phyloP scores from a whole-genome alignment of 2,888 invertebrate species.

The Cheilosia scutellata region DNA sequence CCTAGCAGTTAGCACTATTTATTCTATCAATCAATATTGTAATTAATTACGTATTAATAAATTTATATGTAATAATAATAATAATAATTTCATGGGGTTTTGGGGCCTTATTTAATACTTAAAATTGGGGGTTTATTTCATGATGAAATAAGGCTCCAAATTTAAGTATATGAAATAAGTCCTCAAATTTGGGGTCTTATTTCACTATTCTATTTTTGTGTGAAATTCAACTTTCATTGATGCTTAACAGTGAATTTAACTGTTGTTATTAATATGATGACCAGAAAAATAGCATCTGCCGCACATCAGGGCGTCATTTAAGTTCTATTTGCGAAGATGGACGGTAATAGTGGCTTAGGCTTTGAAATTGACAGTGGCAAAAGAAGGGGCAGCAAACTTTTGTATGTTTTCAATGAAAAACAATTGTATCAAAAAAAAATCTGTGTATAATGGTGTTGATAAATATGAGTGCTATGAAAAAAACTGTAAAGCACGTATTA shows the following conservation, averaged over 20 bases:
- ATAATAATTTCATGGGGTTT: not conserved
- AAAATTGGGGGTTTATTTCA: not conserved
- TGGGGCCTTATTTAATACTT: not conserved
- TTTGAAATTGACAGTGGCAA: not conserved
- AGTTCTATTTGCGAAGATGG: conserved; percentile 4
- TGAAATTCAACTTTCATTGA: conserved; percentile 5
- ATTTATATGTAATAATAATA: no score
- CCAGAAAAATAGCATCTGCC: not conserved
- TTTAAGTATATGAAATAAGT: conserved; percentile 1
- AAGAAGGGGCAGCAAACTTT: conserved; percentile 8
- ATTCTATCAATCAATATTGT: no score
- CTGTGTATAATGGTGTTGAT: not conserved
- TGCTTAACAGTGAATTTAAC: no score
- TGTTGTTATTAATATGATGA: conserved; percentile 11
- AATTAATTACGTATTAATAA: no score
- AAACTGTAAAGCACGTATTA: not conserved
- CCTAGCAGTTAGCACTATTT: no score
- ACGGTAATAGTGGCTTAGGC: not conserved
- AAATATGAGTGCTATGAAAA: conserved; percentile 10
- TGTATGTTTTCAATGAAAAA: conserved; percentile 6
- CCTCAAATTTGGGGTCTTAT: not conserved
- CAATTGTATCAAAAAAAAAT: not conserved
- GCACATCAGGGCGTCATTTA: conserved; percentile 4
- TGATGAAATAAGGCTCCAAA: not conserved
- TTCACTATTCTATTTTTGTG: conserved; percentile 1